Evolutionary conservation across 2,888 invertebrate species (phyloP).

Genomic region (Formica aserva): DNA sequence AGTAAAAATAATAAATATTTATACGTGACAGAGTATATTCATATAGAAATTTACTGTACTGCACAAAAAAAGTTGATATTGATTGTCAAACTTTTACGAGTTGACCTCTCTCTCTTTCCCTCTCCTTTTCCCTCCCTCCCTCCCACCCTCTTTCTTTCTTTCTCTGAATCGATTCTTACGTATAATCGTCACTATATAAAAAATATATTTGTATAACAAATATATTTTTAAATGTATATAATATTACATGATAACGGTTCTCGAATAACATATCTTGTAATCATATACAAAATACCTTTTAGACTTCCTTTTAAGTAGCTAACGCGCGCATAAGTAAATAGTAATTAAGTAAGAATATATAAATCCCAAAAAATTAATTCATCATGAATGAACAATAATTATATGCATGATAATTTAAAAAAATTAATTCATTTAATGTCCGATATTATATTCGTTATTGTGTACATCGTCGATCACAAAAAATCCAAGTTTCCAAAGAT

Average conservation of each 20-base stretch:
- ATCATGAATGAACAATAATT: not conserved
- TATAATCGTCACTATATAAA: constrained; percentile 48
- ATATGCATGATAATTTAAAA: not conserved
- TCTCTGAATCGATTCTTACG: constrained; percentile 64
- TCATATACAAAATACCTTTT: constrained; percentile 9
- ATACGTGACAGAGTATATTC: constrained; percentile 76
- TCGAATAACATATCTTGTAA: constrained; percentile 20
- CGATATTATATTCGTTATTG: constrained; percentile 7
- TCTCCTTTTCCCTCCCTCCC: constrained; percentile 34
- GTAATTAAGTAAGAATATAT: not conserved
- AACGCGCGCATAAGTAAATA: constrained; percentile 51
- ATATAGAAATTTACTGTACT: constrained; percentile 81
- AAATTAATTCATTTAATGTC: constrained; percentile 1
- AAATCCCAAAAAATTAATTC: not conserved
- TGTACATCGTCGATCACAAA: constrained; percentile 61
- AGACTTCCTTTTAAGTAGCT: constrained; percentile 46
- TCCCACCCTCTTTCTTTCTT: constrained; percentile 33
- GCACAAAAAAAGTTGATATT: constrained; percentile 79
- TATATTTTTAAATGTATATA: constrained; percentile 37
- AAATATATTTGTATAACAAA: constrained; percentile 48
- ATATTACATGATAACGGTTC: constrained; percentile 27
- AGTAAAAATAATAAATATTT: constrained; percentile 85
- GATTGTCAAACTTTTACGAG: constrained; percentile 81
- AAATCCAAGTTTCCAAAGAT: constrained; percentile 57
- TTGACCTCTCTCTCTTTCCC: constrained; percentile 48